Evolutionary conservation across 2,113 vertebrate genomes (phyloP), one percentile per base, ranked within the genome.

Genomic region (Serinus canaria): DNA sequence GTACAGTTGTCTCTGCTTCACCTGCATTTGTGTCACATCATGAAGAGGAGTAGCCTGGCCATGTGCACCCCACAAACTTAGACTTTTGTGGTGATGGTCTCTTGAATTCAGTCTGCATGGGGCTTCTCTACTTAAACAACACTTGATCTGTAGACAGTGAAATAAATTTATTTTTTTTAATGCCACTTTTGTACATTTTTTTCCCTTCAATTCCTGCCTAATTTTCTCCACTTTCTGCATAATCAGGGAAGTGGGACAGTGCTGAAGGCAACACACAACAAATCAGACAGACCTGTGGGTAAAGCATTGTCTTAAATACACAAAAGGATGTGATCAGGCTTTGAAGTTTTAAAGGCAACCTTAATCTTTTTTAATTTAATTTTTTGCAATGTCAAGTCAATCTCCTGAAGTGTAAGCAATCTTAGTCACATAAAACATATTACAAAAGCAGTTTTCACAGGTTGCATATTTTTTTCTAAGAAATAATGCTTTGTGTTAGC

Each of bases 51-150:
- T 15, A 21, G n/a, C n/a, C 18, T 7, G 11, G 46, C 30, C 33
- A 18, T 8, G 1, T 6, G 5, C 15, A 25, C 15, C 16, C 44
- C 66, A 10, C 4, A 3, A 13, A 16, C 7, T 17, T n/a, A 9
- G 24, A 19, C 13, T 59, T 63, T 11, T 35, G 9, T 39, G 18
- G 20, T 69, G 49, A 33, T 25, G 55, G 18, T 50, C 33, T 62
- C 25, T 72, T 64, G 13, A n/a, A 72, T 83, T 83, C 9, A 5
- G 1, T 27, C 13, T 67, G 14, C 22, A 3, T 33, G 12, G 1
- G 3, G 10, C 19, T 18, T 27, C 39, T 44, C 5, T 28, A 0
- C 8, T 44, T 64, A 41, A 64, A 23, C 19, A 69, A 9, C 17
- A 1, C 31, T 69, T 92, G 22, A 37, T 83, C 9, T 56, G 27